Evolutionary conservation across 2,113 vertebrate species (phyloP), one percentile per base, ranked within the genome.

Genomic region (Eclectus roratus): DNA sequence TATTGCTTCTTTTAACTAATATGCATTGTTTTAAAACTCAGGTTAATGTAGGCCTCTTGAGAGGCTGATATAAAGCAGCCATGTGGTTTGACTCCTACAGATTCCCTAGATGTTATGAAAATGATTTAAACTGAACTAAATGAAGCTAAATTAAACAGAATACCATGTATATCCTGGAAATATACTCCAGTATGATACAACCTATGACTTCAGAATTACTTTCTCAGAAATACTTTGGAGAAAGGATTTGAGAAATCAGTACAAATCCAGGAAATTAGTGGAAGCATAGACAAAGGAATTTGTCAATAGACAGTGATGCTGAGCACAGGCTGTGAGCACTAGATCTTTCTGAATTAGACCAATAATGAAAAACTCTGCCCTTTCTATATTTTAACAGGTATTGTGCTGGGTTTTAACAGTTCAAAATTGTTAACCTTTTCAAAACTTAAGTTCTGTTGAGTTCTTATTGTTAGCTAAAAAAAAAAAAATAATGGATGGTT

Each of bases 1-100:
- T 84, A 85, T 55, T 63, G 31, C 53, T 94, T 41, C 14, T 72
- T 93, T 87, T 74, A 86, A 88, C 74, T 95, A 93, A 39, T 35
- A 58, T 4, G 20, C 7, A 1, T 56, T 87, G 78, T 89, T 93
- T 89, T 81, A 94, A 92, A 93, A 91, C 47, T 79, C 52, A 73
- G 66, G 56, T 89, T 93, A 94, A 86, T 65, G 64, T 13, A 77
- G 72, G 47, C 33, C 24, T 72, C 74, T 72, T 23, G 69, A 85
- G 79, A 85, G 41, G 43, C 0, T 77, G 49, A 73, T 72, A 13
- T 6, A 63, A 90, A 85, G 76, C 63, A 88, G 74, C 13, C 31
- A 13, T 39, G 33, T 0, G 9, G 73, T 79, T 80, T 63, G 47
- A 68, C 33, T 66, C 35, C 66, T 71, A 52, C 5, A 1, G 39